Evolutionary conservation across 2,888 invertebrate genomes (phyloP).

Genomic region (Alloscopus bannaensis): DNA sequence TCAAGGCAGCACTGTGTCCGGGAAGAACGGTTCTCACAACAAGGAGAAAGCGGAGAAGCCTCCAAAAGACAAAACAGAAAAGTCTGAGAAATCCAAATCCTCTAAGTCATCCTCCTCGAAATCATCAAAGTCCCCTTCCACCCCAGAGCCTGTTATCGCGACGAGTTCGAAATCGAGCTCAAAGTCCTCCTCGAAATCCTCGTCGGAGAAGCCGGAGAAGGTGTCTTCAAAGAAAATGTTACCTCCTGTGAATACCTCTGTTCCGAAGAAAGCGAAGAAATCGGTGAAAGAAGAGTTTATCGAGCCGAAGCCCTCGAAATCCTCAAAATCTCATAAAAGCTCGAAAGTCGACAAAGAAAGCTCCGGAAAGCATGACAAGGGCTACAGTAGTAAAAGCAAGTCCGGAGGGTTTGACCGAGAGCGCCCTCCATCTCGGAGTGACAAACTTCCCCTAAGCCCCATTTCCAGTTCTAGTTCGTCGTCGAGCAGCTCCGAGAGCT

Average conservation of each 20-base stretch:
- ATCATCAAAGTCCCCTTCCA: conserved; percentile 58
- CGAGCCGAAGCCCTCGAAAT: conserved; percentile 59
- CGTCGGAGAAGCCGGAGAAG: conserved; percentile 62
- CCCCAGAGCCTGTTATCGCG: conserved; percentile 50
- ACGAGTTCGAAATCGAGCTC: conserved; percentile 61
- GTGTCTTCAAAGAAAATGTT: conserved; percentile 70
- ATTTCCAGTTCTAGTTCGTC: conserved; percentile 65
- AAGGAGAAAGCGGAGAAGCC: conserved; percentile 64
- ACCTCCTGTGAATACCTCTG: conserved; percentile 71
- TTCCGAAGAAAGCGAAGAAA: conserved; percentile 72
- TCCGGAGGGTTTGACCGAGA: conserved; percentile 31
- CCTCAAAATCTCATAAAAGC: conserved; percentile 63
- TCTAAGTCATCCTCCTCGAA: conserved; percentile 56
- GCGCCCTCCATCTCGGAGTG: conserved; percentile 52
- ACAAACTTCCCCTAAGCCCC: conserved; percentile 63
- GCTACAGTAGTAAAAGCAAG: conserved; percentile 35
- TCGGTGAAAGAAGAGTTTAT: conserved; percentile 63
- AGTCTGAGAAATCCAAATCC: conserved; percentile 54
- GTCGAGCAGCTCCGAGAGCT: conserved; percentile 48
- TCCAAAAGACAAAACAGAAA: conserved; percentile 56
- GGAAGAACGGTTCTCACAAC: conserved; percentile 62
- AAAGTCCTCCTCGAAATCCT: conserved; percentile 60
- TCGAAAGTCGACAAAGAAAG: conserved; percentile 53
- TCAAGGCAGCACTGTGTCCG: conserved; percentile 51
- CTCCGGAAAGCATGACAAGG: conserved; percentile 45